phyloP scores from a whole-genome alignment of 2,888 invertebrate species.

The Aspidapion aeneum region DNA sequence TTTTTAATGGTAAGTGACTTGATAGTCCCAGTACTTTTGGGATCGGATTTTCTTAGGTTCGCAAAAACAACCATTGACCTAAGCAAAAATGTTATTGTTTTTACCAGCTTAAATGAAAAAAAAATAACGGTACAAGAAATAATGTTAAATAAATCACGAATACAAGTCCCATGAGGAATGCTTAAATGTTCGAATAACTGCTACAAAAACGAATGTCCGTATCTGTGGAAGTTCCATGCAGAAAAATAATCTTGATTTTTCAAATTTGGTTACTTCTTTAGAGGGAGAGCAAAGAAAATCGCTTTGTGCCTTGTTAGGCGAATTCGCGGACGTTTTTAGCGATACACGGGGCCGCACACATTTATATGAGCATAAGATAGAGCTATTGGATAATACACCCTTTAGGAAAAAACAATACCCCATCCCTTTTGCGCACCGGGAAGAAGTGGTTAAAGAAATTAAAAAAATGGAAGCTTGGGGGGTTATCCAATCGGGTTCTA shows the following conservation, averaged over 20 bases:
- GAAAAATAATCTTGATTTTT: neutral
- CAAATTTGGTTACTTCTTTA: neutral
- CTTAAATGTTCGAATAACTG: constrained; percentile 1
- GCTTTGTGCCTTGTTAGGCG: neutral
- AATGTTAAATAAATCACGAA: neutral
- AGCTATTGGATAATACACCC: constrained; percentile 19
- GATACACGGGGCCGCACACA: constrained; percentile 15
- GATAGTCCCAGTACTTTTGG: neutral
- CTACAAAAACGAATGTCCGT: neutral
- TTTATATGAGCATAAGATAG: constrained; percentile 26
- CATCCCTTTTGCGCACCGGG: constrained; percentile 7
- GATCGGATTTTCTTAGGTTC: neutral
- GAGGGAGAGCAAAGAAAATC: constrained; percentile 1
- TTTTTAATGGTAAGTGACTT: neutral
- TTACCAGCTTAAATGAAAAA: neutral
- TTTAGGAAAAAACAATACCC: constrained; percentile 13
- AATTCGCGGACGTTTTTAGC: neutral
- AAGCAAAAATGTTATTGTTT: neutral
- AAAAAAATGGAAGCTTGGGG: constrained; percentile 27
- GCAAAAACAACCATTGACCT: neutral
- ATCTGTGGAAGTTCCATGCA: neutral
- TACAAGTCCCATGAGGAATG: neutral
- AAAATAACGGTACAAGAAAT: neutral
- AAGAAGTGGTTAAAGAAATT: constrained; percentile 5
- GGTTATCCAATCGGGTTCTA: constrained; percentile 31